Conservation (phyloP, 2,797 vertebrate genomes). For the Amblyopsis hoosieri region DNA sequence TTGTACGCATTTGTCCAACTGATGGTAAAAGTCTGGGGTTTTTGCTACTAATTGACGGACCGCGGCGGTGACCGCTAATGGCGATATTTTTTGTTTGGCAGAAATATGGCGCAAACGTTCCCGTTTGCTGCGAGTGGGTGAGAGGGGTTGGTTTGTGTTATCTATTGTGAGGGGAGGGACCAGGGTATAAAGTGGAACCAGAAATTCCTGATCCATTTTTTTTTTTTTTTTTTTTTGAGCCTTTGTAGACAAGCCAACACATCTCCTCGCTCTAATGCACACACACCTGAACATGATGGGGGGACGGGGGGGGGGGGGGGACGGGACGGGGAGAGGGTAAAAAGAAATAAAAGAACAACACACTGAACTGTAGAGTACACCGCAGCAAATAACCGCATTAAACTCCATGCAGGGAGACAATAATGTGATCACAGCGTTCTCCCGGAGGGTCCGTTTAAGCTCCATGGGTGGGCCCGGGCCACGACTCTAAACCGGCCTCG, state of each 20-base stretch:
- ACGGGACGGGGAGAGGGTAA: constrained; percentile 8
- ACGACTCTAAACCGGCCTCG: constrained; percentile 65
- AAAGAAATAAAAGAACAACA: constrained; percentile 20
- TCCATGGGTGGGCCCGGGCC: constrained; percentile 75
- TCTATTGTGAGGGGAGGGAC: constrained; percentile 56
- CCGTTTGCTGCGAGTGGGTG: constrained; percentile 37
- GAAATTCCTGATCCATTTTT: constrained; percentile 76
- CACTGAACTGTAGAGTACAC: constrained; percentile 47
- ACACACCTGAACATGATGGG: constrained; percentile 69
- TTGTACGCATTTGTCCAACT: constrained; percentile 5
- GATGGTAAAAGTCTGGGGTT: constrained; percentile 11
- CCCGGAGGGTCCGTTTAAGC: constrained; percentile 46
- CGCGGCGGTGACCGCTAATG: not conserved
- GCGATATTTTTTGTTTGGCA: not conserved
- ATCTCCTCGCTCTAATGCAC: constrained; percentile 48
- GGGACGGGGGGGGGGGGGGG: constrained; percentile 34
- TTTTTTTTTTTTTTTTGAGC: constrained; percentile 63
- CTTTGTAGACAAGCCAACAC: constrained; percentile 72
- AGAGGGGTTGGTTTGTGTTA: constrained; percentile 29
- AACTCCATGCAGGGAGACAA: constrained; percentile 56
- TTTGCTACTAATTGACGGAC: constrained; percentile 27
- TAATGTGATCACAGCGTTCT: constrained; percentile 57
- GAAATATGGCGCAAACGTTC: constrained; percentile 34
- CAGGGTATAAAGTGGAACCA: constrained; percentile 58
- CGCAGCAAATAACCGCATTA: constrained; percentile 69